Evolutionary conservation across 2,113 vertebrate species (phyloP), one percentile per base, ranked within the genome.

Genomic region (Perca schrenkii): DNA sequence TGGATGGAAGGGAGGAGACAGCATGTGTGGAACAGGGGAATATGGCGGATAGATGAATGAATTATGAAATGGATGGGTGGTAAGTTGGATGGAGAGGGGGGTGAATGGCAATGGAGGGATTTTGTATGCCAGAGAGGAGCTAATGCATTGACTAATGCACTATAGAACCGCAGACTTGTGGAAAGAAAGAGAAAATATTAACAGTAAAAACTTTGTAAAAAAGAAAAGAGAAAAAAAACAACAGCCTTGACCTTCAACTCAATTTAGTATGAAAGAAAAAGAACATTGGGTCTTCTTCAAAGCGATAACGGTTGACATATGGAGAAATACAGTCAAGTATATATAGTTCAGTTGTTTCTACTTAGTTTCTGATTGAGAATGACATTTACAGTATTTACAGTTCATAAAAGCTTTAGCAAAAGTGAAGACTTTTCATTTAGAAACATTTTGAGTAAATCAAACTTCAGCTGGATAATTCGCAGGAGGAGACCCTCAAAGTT

Each of bases 121-220:
- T 28, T 53, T 63, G 62, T 17, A 53, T 7, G n/a, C 75, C 71
- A 64, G n/a, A 58, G 63, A 64, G 8, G 66, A 71, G 67, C 61
- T 88, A 85, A 86, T 91, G 86, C 74, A 60, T 49, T 2, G 49
- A 67, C 85, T 74, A 73, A 83, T 81, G 75, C 53, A 82, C 80
- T 34, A 13, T 0, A 69, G 17, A 53, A 72, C 79, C 83, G 43
- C 36, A 86, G 36, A 79, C 7, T 57, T 80, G 66, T 65, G 22
- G 68, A 85, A 43, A 66, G 50, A 64, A 16, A 69, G 21, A 70
- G 43, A 75, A 77, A 58, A 73, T 52, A 50, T 47, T 47, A 14
- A 46, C 52, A 36, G 10, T 25, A n/a, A 72, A 69, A 68, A 77
- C 16, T 80, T 71, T 34, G 50, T 22, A 25, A 71, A 60, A 68